Evolutionary conservation across 1,140 invertebrate species (phyloP).

Genomic region (Babylonia areolata): DNA sequence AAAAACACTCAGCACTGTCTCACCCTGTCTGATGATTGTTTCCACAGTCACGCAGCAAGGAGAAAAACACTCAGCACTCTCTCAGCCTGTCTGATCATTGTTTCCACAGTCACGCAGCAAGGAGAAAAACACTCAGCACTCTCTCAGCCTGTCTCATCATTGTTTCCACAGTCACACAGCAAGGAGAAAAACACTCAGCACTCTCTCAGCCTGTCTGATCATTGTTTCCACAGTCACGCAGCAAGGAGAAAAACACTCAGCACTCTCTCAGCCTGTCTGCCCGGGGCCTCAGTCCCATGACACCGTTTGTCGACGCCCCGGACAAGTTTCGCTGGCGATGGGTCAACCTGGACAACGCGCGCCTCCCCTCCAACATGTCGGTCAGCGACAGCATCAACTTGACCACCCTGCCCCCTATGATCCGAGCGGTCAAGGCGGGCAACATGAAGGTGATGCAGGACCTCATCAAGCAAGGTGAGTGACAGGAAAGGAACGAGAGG

Average conservation of each 20-base stretch:
- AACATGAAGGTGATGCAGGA: conserved; percentile 66
- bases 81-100: no score
- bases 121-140: no score
- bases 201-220: no score
- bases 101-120: no score
- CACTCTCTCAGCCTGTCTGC: conserved; percentile 65
- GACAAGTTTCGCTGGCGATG: conserved; percentile 76
- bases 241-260: conserved; percentile 59
- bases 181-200: no score
- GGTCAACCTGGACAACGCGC: conserved; percentile 69
- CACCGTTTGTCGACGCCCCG: conserved; percentile 75
- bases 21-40: no score
- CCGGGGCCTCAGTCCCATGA: conserved; percentile 74
- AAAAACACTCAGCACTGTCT: no score
- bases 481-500: neutral
- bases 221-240: conserved; percentile 15
- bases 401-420: conserved; percentile 66
- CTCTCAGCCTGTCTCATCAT: no score
- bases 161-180: no score
- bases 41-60: no score
- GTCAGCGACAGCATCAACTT: conserved; percentile 68
- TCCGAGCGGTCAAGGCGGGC: conserved; percentile 70
- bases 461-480: conserved; percentile 64
- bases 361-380: conserved; percentile 58
- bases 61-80: no score